Base-by-base conservation (phyloP, 2,888 invertebrate genomes). In the Lapara coniferarum region DNA sequence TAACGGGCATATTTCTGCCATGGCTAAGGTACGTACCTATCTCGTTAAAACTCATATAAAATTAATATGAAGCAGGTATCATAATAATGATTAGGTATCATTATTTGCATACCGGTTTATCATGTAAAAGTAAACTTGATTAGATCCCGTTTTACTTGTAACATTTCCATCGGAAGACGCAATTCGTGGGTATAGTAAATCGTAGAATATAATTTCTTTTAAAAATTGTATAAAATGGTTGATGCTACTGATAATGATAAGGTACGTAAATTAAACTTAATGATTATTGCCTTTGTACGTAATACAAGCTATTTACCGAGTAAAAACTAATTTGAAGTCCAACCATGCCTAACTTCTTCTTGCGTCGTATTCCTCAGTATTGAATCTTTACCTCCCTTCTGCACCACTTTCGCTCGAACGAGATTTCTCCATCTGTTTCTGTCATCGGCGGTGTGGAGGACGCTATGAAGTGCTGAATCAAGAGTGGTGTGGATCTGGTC, bases 1-100 rank as follows among this genome's bases (percentile, higher is more conserved):
- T 88, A 95, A 95, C 93, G 95, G 94, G 85, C 94, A 94, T 88
- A 95, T 95, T 93, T 95, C 95, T 89, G 94, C 95, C 88, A 96
- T 96, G 94, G 95, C 95, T 81, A 96, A 96, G 95, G 96, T 96
- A 94, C 81, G 90, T 71, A 69, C 12, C 44, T 3, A 69, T 16
- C 44, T 3, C n/a, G 37, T 10, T n/a, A 16, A 51, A 30, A 16
- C 14, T 16, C 6, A 8, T 10, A 37, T 37, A 37, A 37, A 37
- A 37, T 37, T 2, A 37, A 37, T 37, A 37, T 37, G 8, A 37
- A 5, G 8, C 37, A 8, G 7, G 37, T 37, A 37, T 37, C 37
- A 37, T 37, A 37, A 37, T 37, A 25, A 25, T 25, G n/a, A n/a
- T n/a, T n/a, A n/a, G n/a, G n/a, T 51, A 51, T 70, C 75, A 75